phyloP scores from a whole-genome alignment of 2,113 vertebrate genomes.

The Eulemur macaco region DNA sequence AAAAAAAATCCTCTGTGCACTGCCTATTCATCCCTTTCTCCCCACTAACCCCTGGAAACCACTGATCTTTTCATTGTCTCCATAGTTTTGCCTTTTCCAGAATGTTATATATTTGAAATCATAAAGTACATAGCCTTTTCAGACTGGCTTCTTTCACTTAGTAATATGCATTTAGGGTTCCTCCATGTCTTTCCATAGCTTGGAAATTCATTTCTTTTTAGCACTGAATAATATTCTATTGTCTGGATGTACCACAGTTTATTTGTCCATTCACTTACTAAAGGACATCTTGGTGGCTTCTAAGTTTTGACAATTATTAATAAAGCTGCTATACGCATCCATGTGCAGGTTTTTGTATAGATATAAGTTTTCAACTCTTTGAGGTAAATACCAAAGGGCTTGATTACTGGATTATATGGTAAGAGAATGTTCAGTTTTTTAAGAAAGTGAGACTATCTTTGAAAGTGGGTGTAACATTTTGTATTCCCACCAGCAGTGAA shows the following conservation, averaged over 20 bases:
- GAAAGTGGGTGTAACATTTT: background rate
- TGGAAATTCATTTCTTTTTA: background rate
- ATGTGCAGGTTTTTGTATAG: background rate
- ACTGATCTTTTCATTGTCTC: background rate
- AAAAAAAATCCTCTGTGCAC: background rate
- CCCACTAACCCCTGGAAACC: background rate
- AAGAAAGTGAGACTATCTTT: background rate
- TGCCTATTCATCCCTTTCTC: background rate
- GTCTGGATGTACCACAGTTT: background rate
- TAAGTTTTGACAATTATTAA: background rate
- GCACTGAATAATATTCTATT: background rate
- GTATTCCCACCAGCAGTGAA: background rate
- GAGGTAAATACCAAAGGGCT: background rate
- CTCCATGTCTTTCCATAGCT: background rate
- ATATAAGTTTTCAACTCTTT: background rate
- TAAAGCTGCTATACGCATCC: background rate
- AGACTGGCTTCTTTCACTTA: background rate
- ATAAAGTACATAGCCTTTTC: background rate
- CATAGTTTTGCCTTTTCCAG: background rate
- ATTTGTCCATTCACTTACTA: background rate
- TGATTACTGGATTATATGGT: background rate
- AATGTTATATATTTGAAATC: background rate
- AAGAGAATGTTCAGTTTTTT: background rate
- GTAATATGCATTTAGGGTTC: background rate
- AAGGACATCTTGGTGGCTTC: background rate